Conservation (phyloP, 2,888 invertebrate species). For the Cheilosia vernalis region DNA sequence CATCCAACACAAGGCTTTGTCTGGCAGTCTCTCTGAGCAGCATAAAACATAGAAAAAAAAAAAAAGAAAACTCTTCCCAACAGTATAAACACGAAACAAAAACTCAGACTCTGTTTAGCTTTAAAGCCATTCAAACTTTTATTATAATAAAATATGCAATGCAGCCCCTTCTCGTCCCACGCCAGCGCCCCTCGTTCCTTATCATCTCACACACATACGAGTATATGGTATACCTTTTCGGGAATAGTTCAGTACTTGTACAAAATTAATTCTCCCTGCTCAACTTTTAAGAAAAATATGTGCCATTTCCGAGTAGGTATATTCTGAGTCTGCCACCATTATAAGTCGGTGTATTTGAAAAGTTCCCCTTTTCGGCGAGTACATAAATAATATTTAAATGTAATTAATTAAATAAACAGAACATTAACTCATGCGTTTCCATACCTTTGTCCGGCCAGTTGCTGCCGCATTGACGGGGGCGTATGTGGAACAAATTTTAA, state of each 20-base stretch:
- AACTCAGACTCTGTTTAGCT: slow-evolving; percentile 10
- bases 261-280: slow-evolving; percentile 5
- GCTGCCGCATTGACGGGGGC: not conserved
- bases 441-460: not conserved
- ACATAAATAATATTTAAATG: slow-evolving; percentile 28
- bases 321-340: slow-evolving; percentile 1
- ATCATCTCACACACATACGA: not conserved
- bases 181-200: not conserved
- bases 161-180: not conserved
- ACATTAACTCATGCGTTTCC: not conserved
- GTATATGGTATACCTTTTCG: not conserved
- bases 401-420: slow-evolving; percentile 37
- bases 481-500: slow-evolving; percentile 36
- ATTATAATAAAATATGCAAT: slow-evolving; percentile 46
- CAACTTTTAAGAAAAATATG: not conserved
- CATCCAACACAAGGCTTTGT: not conserved
- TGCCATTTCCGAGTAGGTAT: slow-evolving; percentile 5
- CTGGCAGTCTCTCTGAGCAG: not conserved
- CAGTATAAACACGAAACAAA: slow-evolving; percentile 2
- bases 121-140: slow-evolving; percentile 50
- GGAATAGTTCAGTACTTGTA: slow-evolving; percentile 4
- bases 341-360: slow-evolving; percentile 13
- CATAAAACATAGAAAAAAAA: not conserved
- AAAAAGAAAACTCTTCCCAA: not conserved
- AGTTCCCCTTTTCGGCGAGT: slow-evolving; percentile 6